Percentiles rank a stretch among this genome's conserved stretches.
Conservation (phyloP, 2,888 invertebrate species). For the Epicampocera succincta region DNA sequence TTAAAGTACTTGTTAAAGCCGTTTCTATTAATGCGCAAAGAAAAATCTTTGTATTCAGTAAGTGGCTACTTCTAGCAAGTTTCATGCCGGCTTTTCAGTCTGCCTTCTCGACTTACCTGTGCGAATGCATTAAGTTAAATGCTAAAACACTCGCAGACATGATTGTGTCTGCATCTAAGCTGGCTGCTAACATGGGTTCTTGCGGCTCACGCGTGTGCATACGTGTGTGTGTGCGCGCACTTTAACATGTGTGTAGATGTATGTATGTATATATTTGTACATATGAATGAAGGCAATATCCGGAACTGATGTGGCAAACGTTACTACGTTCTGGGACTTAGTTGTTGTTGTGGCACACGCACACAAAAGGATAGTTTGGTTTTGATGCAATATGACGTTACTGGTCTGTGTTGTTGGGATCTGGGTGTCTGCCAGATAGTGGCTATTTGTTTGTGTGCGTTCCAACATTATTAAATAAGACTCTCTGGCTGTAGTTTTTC, state of each 20-base stretch:
- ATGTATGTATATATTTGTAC: not conserved
- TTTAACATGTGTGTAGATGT: not conserved
- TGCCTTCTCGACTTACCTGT: constrained; percentile 39
- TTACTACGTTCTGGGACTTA: constrained; percentile 57
- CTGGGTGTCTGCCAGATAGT: not conserved
- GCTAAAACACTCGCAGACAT: constrained; percentile 28
- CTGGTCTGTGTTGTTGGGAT: constrained; percentile 42
- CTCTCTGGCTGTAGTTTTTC: constrained; percentile 21
- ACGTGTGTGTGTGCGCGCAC: not conserved
- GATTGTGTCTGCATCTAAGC: constrained; percentile 49
- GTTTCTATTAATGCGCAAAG: too few species aligned
- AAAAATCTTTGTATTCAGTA: too few species aligned
- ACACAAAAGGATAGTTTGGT: constrained; percentile 41
- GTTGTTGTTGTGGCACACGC: constrained; percentile 31
- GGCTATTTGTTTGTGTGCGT: constrained; percentile 1
- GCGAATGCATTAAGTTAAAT: constrained; percentile 39
- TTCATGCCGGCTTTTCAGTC: constrained; percentile 12
- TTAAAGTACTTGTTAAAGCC: too few species aligned
- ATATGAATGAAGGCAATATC: constrained; percentile 61
- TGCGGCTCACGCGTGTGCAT: not conserved
- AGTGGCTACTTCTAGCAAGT: too few species aligned
- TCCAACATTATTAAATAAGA: constrained; percentile 52
- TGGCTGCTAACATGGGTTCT: constrained; percentile 37
- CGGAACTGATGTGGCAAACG: constrained; percentile 63
- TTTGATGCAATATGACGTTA: constrained; percentile 54